A percentile compares a stretch with the other conserved stretches of the same genome.
Conservation (phyloP, 2,113 vertebrate genomes). For the Xiphophorus maculatus region DNA sequence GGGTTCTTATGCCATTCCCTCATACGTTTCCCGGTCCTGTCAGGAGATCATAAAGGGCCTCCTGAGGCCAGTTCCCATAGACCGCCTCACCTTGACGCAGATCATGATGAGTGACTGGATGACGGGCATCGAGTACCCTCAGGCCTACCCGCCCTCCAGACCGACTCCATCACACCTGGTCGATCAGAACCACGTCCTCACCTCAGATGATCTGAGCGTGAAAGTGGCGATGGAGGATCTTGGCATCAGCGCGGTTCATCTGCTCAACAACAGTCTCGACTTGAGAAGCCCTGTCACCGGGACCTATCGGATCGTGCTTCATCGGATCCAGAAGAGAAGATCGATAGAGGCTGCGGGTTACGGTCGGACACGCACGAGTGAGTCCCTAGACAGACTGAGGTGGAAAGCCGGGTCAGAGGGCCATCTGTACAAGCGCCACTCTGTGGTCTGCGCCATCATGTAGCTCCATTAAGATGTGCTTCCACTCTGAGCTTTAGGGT, state of each 20-base stretch:
- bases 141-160: slow-evolving; percentile 38
- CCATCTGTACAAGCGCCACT: slow-evolving; percentile 42
- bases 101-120: slow-evolving; percentile 72
- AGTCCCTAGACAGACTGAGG: slow-evolving; percentile 30
- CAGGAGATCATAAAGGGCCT: slow-evolving; percentile 72
- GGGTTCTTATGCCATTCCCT: slow-evolving; percentile 73
- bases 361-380: slow-evolving; percentile 15
- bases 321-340: slow-evolving; percentile 70
- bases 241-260: slow-evolving; percentile 70
- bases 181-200: slow-evolving; percentile 43
- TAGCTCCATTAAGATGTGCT: slow-evolving; percentile 28
- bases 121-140: slow-evolving; percentile 65
- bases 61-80: slow-evolving; percentile 60
- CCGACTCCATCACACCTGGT: slow-evolving; percentile 63
- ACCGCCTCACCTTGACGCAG: slow-evolving; percentile 61
- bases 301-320: slow-evolving; percentile 73
- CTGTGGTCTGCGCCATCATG: slow-evolving; percentile 70
- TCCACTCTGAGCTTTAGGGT: not conserved
- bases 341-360: slow-evolving; percentile 57
- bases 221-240: slow-evolving; percentile 68
- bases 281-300: slow-evolving; percentile 73
- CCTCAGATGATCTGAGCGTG: slow-evolving; percentile 62
- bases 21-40: slow-evolving; percentile 64
- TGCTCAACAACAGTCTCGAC: slow-evolving; percentile 64
- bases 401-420: slow-evolving; percentile 42